Evolutionary conservation across 2,888 invertebrate species (phyloP), one percentile per base, ranked within the genome.

Genomic region (Phengaris alcon): DNA sequence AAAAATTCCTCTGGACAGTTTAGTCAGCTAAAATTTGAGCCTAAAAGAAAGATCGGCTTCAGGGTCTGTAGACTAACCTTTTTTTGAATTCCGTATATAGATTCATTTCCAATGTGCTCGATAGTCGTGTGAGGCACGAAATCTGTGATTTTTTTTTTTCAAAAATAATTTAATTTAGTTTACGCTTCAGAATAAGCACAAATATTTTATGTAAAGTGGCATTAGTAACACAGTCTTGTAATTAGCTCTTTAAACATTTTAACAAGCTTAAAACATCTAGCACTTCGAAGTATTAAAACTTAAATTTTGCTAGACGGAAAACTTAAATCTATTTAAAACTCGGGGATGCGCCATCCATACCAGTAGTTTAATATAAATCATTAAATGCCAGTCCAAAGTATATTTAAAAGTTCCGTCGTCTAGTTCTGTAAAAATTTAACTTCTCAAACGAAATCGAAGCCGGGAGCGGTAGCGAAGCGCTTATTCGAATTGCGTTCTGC

Each of bases 401-500:
- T 88, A 88, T 85, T 84, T 82, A 79, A 75, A 88, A 90, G 88
- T 87, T 87, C 86, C 85, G 82, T 84, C 82, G 84, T 85, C 77
- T 89, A 90, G 87, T 89, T 90, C 88, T 83, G 87, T 87, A 90
- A 91, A 91, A 91, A 90, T 90, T 89, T 84, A 91, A 91, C 88
- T 91, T 90, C 87, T 83, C 82, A 86, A 90, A 85, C 84, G 85
- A 86, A 90, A 89, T 91, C 90, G 90, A 90, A 88, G 89, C 85
- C 85, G 83, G 85, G 84, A 87, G 86, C 86, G 87, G 87, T 87
- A 81, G 80, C 85, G 79, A 79, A 77, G 84, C 88, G 88, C 87
- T 91, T 90, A 89, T 92, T 93, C 91, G 90, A 92, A 92, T 93
- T 90, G 90, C 89, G 87, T 83, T 86, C 88, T 86, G 91, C 87